Evolutionary conservation across 2,113 vertebrate species (phyloP), one percentile per base, ranked within the genome.

Genomic region (Tragelaphus scriptus): DNA sequence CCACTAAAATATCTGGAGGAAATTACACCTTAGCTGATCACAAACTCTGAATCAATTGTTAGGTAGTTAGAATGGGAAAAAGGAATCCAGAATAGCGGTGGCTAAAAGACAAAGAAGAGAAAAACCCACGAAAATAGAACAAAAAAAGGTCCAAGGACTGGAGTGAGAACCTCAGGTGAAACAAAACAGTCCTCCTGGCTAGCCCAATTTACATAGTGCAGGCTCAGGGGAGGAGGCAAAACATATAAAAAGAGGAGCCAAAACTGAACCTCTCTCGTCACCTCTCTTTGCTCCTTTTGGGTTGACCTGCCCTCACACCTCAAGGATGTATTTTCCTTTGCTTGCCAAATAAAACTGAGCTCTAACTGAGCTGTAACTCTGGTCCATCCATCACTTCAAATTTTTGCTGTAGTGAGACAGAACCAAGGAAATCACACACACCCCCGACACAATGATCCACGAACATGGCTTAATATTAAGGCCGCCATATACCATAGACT

Each of bases 171-270:
- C 63, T 65, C 63, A 1, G 63, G 63, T 65, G 63, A 65, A 65
- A 65, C 61, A 63, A 32, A 32, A 63, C 15, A 65, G 63, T 30
- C 30, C 63, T 65, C 15, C 30, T 65, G 63, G 63, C 15, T 8
- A n/a, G 63, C 30, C 63, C 30, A 65, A 0, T 65, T 65, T n/a
- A 65, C 30, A n/a, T 4, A 17, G 15, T 7, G 63, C 3, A 17
- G 30, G 63, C 30, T n/a, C 63, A 65, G 63, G 63, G 3, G 63
- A 63, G 30, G 30, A n/a, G 30, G 8, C 30, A n/a, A 65, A 65
- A n/a, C 30, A 17, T 63, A 63, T 16, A 32, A 65, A 63, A 65
- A 65, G 63, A 65, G 30, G 15, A n/a, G 30, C 63, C 63, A n/a
- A 65, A 65, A 65, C 7, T n/a, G 63, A 65, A 30, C 30, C 15